Evolutionary conservation across 2,113 vertebrate species (phyloP).

Genomic region (Ramphastos sulfuratus): DNA sequence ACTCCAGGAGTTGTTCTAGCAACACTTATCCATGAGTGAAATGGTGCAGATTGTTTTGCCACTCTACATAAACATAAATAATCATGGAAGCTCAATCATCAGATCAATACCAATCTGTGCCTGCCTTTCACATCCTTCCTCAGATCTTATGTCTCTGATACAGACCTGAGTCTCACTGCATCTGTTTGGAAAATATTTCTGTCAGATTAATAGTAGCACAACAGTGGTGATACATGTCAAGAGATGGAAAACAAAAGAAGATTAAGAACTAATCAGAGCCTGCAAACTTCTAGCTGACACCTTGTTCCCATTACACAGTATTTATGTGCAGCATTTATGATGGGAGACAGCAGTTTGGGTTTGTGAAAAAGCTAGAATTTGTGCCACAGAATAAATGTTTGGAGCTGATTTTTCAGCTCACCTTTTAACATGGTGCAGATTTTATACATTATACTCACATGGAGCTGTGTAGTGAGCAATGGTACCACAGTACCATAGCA

Average conservation of each 20-base stretch:
- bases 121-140: not conserved
- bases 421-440: constrained; percentile 14
- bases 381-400: constrained; percentile 21
- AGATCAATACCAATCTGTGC: not conserved
- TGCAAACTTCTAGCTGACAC: constrained; percentile 6
- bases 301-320: constrained; percentile 38
- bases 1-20: not conserved
- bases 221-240: not conserved
- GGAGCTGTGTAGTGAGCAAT: not conserved
- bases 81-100: not conserved
- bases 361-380: constrained; percentile 2
- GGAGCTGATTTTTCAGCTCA: constrained; percentile 27
- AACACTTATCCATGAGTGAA: not conserved
- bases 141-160: not conserved
- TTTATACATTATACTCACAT: not conserved
- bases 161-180: not conserved
- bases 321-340: not conserved
- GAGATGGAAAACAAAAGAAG: not conserved
- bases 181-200: constrained; percentile 21
- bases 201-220: not conserved
- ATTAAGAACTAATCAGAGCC: not conserved
- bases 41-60: not conserved
- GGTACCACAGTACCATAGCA: not conserved
- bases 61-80: not conserved
- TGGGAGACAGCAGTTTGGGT: constrained; percentile 27